A percentile compares a stretch with the other conserved stretches of the same genome.
phyloP scores from a whole-genome alignment of 1,140 invertebrate species.

The Propsilocerus akamusi region DNA sequence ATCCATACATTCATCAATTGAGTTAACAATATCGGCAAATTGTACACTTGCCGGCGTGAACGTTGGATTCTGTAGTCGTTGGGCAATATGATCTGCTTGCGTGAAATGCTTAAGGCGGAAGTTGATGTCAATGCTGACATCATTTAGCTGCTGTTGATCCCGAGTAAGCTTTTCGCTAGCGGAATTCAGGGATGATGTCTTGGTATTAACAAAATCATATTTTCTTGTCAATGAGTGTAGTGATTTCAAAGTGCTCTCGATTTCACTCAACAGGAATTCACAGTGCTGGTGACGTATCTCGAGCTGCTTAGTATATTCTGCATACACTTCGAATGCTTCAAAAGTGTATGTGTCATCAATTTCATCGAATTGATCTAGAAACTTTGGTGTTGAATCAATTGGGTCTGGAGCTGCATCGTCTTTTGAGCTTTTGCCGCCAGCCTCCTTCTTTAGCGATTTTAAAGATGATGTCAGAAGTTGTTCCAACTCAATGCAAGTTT shows the following conservation, averaged over 20 bases:
- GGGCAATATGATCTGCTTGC: slow-evolving; percentile 60
- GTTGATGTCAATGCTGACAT: slow-evolving; percentile 59
- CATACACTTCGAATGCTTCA: not conserved
- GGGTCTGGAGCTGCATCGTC: not conserved
- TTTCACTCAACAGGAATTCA: slow-evolving; percentile 15
- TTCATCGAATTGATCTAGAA: not conserved
- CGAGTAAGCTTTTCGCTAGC: slow-evolving; percentile 76
- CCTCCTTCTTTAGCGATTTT: too few species aligned
- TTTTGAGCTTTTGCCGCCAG: too few species aligned
- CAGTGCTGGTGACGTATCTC: not conserved
- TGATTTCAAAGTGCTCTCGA: slow-evolving; percentile 48
- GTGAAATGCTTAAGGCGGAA: slow-evolving; percentile 69
- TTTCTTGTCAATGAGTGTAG: slow-evolving; percentile 52
- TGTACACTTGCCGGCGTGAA: slow-evolving; percentile 65
- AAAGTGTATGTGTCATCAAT: not conserved
- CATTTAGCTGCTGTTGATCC: slow-evolving; percentile 68
- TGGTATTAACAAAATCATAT: slow-evolving; percentile 69
- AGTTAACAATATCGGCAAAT: slow-evolving; percentile 60
- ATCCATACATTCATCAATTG: slow-evolving; percentile 72
- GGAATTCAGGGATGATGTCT: slow-evolving; percentile 75
- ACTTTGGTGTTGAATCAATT: not conserved
- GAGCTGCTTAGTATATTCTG: not conserved
- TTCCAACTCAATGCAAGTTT: too few species aligned
- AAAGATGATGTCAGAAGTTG: too few species aligned
- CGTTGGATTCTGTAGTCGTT: slow-evolving; percentile 58